These are phyloP conservation scores for Manis javanica DNA, from an alignment of 2,797 vertebrate species.

Conservation along the genomic window DNA sequence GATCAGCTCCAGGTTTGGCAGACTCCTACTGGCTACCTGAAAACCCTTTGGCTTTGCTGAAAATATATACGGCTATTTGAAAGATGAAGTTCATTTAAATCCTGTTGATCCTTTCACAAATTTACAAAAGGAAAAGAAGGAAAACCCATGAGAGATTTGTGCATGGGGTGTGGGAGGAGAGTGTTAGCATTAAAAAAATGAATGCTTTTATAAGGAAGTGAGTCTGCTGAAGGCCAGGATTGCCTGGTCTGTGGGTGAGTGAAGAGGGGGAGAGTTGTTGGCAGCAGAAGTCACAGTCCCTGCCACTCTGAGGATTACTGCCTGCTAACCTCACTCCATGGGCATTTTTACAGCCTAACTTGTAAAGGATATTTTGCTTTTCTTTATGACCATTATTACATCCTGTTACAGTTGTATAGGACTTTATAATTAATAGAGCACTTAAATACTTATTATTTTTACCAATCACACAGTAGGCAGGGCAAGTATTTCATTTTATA, in stretches of 20 bases:
- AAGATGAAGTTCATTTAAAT: background rate
- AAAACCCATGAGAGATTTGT: background rate
- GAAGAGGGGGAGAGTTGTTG: background rate
- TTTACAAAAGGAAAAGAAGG: background rate
- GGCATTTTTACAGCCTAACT: background rate
- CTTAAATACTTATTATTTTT: conserved; percentile 56
- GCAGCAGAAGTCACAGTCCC: background rate
- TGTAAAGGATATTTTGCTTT: conserved; percentile 16
- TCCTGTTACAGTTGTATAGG: background rate
- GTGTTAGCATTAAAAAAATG: background rate
- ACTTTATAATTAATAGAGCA: conserved; percentile 53
- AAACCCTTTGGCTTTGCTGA: conserved; percentile 19
- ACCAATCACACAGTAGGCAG: background rate
- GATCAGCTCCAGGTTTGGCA: background rate
- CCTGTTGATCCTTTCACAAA: conserved; percentile 21
- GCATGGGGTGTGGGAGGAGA: background rate
- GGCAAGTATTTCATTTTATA: conserved; percentile 17
- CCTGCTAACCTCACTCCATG: background rate
- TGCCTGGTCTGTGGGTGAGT: background rate
- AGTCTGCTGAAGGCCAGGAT: background rate
- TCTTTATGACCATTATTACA: background rate
- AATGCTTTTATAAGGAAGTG: background rate
- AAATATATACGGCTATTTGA: background rate
- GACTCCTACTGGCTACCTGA: background rate
- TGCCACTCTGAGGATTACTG: background rate